phyloP scores from a whole-genome alignment of 2,797 vertebrate species.

The Hylomyscus alleni region DNA sequence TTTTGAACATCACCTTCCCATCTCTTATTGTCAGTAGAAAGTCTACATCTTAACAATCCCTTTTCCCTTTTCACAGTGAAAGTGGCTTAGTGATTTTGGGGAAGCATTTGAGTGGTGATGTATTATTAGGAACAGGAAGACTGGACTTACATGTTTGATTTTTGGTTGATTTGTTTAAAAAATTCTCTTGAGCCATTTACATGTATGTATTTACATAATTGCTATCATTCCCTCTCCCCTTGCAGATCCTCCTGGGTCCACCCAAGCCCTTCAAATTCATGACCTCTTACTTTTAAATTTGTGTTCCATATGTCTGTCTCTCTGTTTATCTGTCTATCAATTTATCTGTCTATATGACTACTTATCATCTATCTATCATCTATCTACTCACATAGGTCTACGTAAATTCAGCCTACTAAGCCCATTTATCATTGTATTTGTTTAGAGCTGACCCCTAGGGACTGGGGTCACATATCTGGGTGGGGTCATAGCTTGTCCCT shows the following conservation, averaged over 20 bases:
- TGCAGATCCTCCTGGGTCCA: background rate
- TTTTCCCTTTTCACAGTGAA: conserved; percentile 29
- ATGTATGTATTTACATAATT: background rate
- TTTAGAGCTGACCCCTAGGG: background rate
- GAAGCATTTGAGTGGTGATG: background rate
- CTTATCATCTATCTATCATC: background rate
- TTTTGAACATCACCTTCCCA: background rate
- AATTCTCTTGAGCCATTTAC: background rate
- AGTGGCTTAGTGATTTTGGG: conserved; percentile 15
- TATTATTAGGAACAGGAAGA: conserved; percentile 23
- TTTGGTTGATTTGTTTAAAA: background rate
- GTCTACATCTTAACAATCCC: conserved; percentile 25
- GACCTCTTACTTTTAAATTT: background rate
- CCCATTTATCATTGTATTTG: background rate
- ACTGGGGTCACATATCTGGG: background rate
- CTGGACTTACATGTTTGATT: background rate
- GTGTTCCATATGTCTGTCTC: background rate
- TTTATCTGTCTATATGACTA: background rate
- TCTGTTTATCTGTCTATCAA: background rate
- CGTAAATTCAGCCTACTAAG: background rate
- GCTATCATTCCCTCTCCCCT: background rate
- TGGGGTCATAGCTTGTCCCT: background rate
- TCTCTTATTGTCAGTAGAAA: conserved; percentile 52
- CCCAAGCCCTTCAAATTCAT: background rate
- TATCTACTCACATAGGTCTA: background rate